Evolutionary conservation across 2,113 vertebrate species (phyloP), one percentile per base, ranked within the genome.

Genomic region (Cettia cetti): DNA sequence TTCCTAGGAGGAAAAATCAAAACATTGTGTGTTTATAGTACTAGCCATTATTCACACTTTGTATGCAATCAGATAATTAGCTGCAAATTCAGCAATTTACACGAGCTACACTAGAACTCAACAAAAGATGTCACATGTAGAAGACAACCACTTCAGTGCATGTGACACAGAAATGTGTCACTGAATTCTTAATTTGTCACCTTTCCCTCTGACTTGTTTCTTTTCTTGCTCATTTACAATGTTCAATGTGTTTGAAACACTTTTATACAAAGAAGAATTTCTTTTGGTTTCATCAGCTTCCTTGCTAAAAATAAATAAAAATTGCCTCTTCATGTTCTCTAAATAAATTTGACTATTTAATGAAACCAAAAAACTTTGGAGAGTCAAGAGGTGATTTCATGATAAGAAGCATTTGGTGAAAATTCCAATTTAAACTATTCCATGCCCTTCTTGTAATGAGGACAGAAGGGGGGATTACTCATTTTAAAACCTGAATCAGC

Each of bases 21-120:
- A 94, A 76, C 27, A 50, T 15, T 82, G 31, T n/a, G 10, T 90
- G 52, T 40, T 63, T 70, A 26, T 90, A 81, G 13, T 90, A 45
- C 19, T 12, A 13, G 10, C 18, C 24, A 87, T 94, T 82, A 95
- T 90, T 96, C 79, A 66, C 39, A 53, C 10, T 91, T 72, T 54
- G 17, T 59, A 75, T 80, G 19, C 22, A 96, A 82, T 91, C 50
- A 92, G 92, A 95, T 89, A 94, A 96, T 90, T 94, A 96, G 74
- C 50, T 89, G 45, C 19, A 95, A 92, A 90, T 83, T 82, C 79
- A 87, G 83, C 82, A 85, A 96, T 95, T 93, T 94, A 30, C 57
- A 88, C 78, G 54, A 90, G 42, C 26, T 87, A 59, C 12, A 56
- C 40, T 57, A 63, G 35, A 92, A 31, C 28, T 92, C 54, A 86